Base-by-base conservation (phyloP, 1,140 invertebrate species). In the Drosophila seguyi region DNA sequence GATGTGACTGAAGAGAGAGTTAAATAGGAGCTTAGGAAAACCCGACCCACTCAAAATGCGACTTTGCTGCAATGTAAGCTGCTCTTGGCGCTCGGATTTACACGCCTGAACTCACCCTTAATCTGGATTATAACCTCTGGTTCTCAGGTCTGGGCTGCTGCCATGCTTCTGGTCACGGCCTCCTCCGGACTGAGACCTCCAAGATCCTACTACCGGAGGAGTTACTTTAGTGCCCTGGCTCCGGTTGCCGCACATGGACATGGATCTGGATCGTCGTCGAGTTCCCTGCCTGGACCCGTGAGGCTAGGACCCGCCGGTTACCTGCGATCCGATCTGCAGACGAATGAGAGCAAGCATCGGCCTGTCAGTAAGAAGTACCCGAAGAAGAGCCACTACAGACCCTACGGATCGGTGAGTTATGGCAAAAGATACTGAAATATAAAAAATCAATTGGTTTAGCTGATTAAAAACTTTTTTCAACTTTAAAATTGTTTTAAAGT, bases 331-430 rank as follows among this genome's bases (percentile, higher is more conserved):
- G 91, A 92, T 72, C 67, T 90, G 67, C 79, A 81, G 39, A 78
- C 75, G 3, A 92, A 92, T 10, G 91, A 92, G 50, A 92, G 83
- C 53, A 92, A 91, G 34, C 91, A 83, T 7, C 85, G 81, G 16
- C 79, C 81, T 27, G 57, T 84, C 6, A 67, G 48, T 14, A 91
- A 91, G 22, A 90, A 90, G 48, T 83, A 86, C 55, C 72, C 87
- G 8, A 92, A 91, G 75, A 92, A 92, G 55, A 57, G 61, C 1
- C 78, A 79, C 16, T 92, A 91, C 61, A 85, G 85, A 25, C 79
- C 75, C 13, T 88, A 80, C 34, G 69, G 59, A 59, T 92, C 90
- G 63, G 91, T 92, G 55, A 79, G 91, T 83, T 55, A 11, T 11
- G 6, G 4, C 4, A 22, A 14, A 16, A 18, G 13, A 5, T 34